A percentile compares a stretch with the other conserved stretches of the same genome.
phyloP scores from a whole-genome alignment of 35 echinoderm and acorn worm species.

The Ophioderma brevispina region DNA sequence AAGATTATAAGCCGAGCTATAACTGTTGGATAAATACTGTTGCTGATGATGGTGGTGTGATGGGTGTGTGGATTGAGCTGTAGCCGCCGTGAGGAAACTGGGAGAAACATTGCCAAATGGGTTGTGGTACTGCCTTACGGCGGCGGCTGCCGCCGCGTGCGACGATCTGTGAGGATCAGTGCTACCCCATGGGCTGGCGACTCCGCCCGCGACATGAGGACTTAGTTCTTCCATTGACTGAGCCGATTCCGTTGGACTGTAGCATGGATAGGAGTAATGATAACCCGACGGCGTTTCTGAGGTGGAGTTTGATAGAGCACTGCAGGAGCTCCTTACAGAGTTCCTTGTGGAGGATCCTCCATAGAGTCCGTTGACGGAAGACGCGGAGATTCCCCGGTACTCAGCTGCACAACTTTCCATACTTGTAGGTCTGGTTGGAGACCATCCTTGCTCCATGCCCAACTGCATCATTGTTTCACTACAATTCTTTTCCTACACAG shows the following conservation, averaged over 20 bases:
- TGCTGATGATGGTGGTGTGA: slow-evolving; percentile 24
- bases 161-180: not conserved
- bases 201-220: not conserved
- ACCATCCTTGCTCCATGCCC: slow-evolving; percentile 41
- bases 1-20: slow-evolving; percentile 16
- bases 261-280: slow-evolving; percentile 5
- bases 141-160: not conserved
- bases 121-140: not conserved
- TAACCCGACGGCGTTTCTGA: not conserved
- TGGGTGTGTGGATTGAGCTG: not conserved
- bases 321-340: slow-evolving; percentile 5
- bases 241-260: not conserved
- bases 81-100: not conserved
- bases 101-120: not conserved
- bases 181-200: not conserved
- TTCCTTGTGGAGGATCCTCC: not conserved
- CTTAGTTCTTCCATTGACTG: slow-evolving; percentile 9
- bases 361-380: slow-evolving; percentile 39
- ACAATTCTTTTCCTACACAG: not conserved
- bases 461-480: slow-evolving; percentile 13
- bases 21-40: slow-evolving; percentile 6
- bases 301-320: slow-evolving; percentile 2
- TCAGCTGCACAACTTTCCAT: slow-evolving; percentile 32
- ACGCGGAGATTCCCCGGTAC: slow-evolving; percentile 14
- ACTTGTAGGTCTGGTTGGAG: slow-evolving; percentile 27